Conservation (phyloP, 2,113 vertebrate genomes). For the Salvelinus sp. region DNA sequence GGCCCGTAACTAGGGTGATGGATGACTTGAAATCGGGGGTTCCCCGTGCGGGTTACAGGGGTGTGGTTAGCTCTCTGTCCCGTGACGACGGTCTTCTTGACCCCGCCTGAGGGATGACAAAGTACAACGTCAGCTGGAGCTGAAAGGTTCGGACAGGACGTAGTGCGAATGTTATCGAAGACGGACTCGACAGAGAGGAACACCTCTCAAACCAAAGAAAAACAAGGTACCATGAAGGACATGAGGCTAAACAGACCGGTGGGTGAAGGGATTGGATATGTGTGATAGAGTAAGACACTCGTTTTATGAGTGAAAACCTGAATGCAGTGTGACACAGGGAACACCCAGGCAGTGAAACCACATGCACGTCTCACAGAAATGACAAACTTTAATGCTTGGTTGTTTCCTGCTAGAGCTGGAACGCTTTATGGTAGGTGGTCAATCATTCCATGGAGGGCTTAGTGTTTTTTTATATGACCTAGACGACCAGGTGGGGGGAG, state of each 20-base stretch:
- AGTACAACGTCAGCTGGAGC: conserved; percentile 90
- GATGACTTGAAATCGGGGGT: conserved; percentile 96
- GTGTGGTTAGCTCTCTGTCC: conserved; percentile 86
- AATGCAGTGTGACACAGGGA: background rate
- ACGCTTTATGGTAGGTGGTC: background rate
- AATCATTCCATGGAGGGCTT: too few relatives aligned
- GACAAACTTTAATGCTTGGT: background rate
- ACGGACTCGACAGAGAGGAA: conserved; percentile 38
- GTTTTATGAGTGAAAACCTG: background rate
- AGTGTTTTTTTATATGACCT: too few relatives aligned
- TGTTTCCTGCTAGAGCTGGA: conserved; percentile 10
- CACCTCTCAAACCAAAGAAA: conserved; percentile 75
- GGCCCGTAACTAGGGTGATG: conserved; percentile 88
- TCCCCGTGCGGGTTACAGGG: conserved; percentile 89
- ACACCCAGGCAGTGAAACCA: background rate
- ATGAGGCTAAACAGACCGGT: background rate
- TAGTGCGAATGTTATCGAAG: conserved; percentile 20
- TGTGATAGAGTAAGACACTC: background rate
- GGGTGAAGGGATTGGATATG: background rate
- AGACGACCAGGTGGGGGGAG: too few relatives aligned
- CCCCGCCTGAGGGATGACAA: conserved; percentile 83
- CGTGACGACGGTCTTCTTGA: conserved; percentile 85
- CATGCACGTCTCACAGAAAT: background rate
- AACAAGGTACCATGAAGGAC: conserved; percentile 16
- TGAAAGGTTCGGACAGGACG: conserved; percentile 50